Evolutionary conservation across 2,888 invertebrate genomes (phyloP).

Genomic region (Sepiola atlantica): DNA sequence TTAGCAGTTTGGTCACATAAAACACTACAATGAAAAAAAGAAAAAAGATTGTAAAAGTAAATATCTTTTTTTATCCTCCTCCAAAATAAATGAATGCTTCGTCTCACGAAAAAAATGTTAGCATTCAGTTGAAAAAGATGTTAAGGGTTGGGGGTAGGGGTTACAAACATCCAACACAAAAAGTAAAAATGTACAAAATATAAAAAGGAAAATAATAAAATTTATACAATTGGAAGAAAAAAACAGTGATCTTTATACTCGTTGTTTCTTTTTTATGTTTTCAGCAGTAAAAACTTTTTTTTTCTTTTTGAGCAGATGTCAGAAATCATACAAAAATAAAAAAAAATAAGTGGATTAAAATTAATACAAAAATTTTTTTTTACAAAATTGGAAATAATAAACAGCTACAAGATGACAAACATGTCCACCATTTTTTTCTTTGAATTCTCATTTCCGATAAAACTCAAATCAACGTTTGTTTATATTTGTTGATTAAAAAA

Average conservation of each 20-base stretch:
- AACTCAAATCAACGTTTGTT: neutral
- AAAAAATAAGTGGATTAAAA: neutral
- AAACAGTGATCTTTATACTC: too few species aligned
- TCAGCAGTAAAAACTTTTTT: neutral
- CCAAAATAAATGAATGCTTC: neutral
- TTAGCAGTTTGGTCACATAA: neutral
- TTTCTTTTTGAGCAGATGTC: neutral
- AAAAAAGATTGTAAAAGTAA: neutral
- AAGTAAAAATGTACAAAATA: neutral
- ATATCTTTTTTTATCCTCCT: neutral
- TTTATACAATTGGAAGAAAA: neutral
- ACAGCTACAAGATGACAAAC: neutral
- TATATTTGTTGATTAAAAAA: constrained; percentile 4
- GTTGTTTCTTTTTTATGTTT: neutral
- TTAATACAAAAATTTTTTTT: neutral
- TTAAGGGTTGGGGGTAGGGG: neutral
- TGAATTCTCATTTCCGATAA: neutral
- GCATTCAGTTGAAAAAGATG: neutral
- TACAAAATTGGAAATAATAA: neutral
- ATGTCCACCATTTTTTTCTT: neutral
- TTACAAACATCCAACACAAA: too few species aligned
- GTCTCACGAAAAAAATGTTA: neutral
- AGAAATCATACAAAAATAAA: neutral
- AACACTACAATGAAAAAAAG: neutral
- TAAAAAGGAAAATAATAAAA: neutral